Evolutionary conservation across 2,797 vertebrate genomes (phyloP), one percentile per base, ranked within the genome.

Genomic region (Girardinus metallicus): DNA sequence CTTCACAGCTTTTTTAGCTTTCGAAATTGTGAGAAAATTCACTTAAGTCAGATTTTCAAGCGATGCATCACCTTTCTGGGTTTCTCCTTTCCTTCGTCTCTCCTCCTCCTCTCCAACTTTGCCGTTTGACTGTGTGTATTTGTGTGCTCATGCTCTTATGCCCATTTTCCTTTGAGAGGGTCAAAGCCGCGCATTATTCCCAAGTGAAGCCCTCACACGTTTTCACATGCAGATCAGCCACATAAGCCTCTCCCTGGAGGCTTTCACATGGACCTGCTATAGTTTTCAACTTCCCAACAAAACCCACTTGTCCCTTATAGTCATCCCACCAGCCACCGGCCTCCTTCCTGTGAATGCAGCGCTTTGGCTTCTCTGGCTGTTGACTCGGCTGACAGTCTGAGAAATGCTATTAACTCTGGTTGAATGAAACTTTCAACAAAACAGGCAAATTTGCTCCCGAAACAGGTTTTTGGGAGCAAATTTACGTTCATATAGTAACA

Each of bases 221-320:
- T 93, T 95, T 94, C 92, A 91, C 86, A 94, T 94, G 94, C 89
- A 94, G 92, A 95, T 95, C 78, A 91, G 91, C 85, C 81, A 29
- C 85, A 76, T 89, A 91, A 92, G 88, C 91, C 89, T 87, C 88
- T 89, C 78, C 83, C 84, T 75, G 47, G 80, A 79, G 81, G 80
- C 92, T 91, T 93, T 92, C 91, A 91, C 89, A 89, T 81, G 86
- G 82, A 80, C 82, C 87, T 72, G 76, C 91, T 83, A 85, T 87
- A 86, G 89, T 86, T 82, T 91, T 89, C 85, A 78, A 39, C 89
- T 84, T 85, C 76, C 66, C 34, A n/a, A 91, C 90, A 94, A 89
- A 89, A 87, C 86, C 88, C 86, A 90, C 92, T 91, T 87, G 88
- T 90, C 77, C 85, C 10, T 78, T 82, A 62, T 47, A 23, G 83